phyloP scores from a whole-genome alignment of 2,113 vertebrate species.

The Pachypanchax playfairii region DNA sequence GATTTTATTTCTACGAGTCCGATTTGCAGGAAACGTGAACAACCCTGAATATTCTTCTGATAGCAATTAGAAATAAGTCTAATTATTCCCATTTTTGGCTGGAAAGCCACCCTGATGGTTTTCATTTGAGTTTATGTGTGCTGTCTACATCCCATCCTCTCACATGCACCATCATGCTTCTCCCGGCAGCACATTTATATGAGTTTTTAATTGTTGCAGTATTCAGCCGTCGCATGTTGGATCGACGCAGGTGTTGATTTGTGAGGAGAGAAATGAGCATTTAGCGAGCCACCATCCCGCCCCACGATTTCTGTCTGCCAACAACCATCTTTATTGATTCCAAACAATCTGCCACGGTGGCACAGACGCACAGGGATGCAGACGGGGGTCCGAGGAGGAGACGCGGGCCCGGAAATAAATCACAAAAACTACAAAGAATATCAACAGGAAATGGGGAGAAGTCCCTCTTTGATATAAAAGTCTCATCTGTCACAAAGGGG shows the following conservation, averaged over 20 bases:
- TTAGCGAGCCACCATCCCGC: conserved; percentile 59
- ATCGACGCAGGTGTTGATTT: conserved; percentile 54
- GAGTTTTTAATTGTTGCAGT: conserved; percentile 58
- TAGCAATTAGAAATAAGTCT: too few species aligned
- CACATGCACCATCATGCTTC: conserved; percentile 2
- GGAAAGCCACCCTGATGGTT: not conserved
- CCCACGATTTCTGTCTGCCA: conserved; percentile 67
- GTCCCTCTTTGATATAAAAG: conserved; percentile 39
- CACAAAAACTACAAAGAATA: conserved; percentile 63
- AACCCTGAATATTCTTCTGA: too few species aligned
- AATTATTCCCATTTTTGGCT: too few species aligned
- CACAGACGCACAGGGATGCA: conserved; percentile 19
- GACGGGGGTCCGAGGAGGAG: conserved; percentile 18
- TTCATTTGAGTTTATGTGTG: too few species aligned
- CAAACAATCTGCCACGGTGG: conserved; percentile 54
- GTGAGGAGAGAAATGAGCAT: conserved; percentile 64
- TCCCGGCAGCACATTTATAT: conserved; percentile 50
- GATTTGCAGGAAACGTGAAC: too few species aligned
- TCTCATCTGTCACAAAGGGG: conserved; percentile 58
- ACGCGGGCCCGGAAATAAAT: not conserved
- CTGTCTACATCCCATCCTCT: conserved; percentile 17
- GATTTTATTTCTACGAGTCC: too few species aligned
- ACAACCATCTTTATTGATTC: conserved; percentile 72
- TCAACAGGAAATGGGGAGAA: conserved; percentile 62
- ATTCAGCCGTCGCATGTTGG: conserved; percentile 47